phyloP scores from a whole-genome alignment of 2,888 invertebrate species.

The Thymelicus acteon region DNA sequence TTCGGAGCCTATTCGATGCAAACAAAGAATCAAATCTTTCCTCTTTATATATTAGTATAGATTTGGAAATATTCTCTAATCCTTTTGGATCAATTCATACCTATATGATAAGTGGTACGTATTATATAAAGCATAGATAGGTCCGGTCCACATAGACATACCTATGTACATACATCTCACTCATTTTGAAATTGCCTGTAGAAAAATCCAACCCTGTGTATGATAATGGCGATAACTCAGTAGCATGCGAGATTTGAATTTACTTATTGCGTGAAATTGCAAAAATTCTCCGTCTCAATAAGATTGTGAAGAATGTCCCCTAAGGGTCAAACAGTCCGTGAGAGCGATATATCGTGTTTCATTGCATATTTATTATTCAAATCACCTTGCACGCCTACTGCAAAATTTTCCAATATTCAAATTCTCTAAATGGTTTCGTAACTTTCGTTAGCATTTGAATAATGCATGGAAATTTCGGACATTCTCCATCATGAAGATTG shows the following conservation, averaged over 20 bases:
- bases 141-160: no score
- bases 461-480: background rate
- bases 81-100: no score
- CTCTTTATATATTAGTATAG: no score
- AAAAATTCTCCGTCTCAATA: constrained; percentile 20
- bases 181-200: no score
- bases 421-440: constrained; percentile 25
- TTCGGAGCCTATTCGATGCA: no score
- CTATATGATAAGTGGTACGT: no score
- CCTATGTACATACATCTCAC: no score
- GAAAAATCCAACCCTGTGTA: background rate
- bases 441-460: constrained; percentile 6
- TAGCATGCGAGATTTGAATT: constrained; percentile 32
- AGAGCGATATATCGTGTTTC: constrained; percentile 63
- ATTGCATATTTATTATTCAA: constrained; percentile 50
- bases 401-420: constrained; percentile 34
- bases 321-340: constrained; percentile 61
- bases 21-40: no score
- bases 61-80: no score
- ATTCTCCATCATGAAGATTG: background rate
- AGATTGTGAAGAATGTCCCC: constrained; percentile 45
- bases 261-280: constrained; percentile 16
- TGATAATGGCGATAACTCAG: background rate
- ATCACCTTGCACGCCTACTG: constrained; percentile 44
- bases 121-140: no score